Evolutionary conservation across 2,113 vertebrate species (phyloP).

Genomic region (Prionailurus viverrinus): DNA sequence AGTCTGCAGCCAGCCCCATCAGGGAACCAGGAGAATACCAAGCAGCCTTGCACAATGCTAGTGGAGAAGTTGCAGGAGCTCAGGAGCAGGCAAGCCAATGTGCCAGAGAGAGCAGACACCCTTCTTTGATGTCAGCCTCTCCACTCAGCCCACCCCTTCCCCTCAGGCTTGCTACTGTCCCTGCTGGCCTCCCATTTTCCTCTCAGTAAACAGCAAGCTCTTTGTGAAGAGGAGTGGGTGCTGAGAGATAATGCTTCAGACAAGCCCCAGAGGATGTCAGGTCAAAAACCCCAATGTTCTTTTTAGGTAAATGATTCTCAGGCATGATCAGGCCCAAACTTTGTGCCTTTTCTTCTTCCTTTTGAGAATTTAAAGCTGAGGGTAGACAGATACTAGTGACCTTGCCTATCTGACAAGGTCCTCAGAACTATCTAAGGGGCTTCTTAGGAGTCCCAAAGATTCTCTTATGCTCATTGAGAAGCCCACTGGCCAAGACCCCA

Average conservation of each 20-base stretch:
- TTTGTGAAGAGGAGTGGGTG: neutral
- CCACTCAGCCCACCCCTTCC: conserved; percentile 39
- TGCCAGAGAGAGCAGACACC: conserved; percentile 70
- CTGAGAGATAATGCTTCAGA: conserved; percentile 60
- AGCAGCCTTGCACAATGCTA: conserved; percentile 67
- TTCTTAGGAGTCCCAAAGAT: neutral
- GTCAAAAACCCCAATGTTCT: conserved; percentile 80
- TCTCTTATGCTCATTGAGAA: neutral
- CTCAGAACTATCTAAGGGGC: neutral
- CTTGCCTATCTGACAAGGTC: neutral
- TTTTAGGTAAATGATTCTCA: conserved; percentile 77
- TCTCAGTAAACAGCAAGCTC: conserved; percentile 4
- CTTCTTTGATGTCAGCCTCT: conserved; percentile 65
- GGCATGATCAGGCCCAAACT: neutral
- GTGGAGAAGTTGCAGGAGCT: conserved; percentile 51
- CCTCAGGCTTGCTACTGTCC: conserved; percentile 58
- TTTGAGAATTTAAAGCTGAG: conserved; percentile 2
- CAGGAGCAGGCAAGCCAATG: conserved; percentile 7
- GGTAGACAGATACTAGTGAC: neutral
- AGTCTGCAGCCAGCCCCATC: conserved; percentile 70
- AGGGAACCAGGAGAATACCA: conserved; percentile 70
- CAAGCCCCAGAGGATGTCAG: conserved; percentile 77
- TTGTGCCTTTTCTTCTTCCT: conserved; percentile 28
- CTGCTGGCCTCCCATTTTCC: conserved; percentile 74
- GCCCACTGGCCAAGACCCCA: neutral